These are phyloP conservation scores for Andrena bucephala DNA, from an alignment of 2,888 invertebrate species.

Conservation along the genomic window DNA sequence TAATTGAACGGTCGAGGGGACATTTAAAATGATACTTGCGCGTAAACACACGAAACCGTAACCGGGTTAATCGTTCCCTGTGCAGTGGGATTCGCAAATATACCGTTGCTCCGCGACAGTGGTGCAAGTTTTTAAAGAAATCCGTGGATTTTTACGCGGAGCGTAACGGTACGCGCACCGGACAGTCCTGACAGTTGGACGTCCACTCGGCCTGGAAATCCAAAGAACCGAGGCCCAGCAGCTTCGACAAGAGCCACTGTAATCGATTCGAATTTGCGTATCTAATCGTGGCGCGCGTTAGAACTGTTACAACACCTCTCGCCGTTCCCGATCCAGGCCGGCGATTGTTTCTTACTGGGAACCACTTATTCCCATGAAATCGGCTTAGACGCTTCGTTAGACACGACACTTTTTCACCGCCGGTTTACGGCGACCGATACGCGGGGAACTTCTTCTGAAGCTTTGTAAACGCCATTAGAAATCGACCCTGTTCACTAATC, in stretches of 20 bases:
- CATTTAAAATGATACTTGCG: not conserved
- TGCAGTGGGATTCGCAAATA: slow-evolving; percentile 11
- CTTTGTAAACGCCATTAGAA: slow-evolving; percentile 21
- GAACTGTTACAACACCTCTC: not conserved
- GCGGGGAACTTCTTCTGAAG: not conserved
- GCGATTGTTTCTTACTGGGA: slow-evolving; percentile 18
- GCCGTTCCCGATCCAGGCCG: slow-evolving; percentile 8
- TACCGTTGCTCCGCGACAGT: slow-evolving; percentile 26
- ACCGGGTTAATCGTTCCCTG: slow-evolving; percentile 49
- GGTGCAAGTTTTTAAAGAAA: slow-evolving; percentile 34
- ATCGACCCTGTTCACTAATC: slow-evolving; percentile 9
- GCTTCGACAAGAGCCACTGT: not conserved
- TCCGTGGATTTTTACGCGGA: not conserved
- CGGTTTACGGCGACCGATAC: not conserved
- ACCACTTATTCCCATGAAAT: slow-evolving; percentile 38
- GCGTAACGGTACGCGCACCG: slow-evolving; percentile 37
- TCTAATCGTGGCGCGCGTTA: slow-evolving; percentile 15
- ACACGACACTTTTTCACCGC: slow-evolving; percentile 17
- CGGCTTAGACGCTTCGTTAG: slow-evolving; percentile 40
- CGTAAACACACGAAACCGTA: slow-evolving; percentile 16
- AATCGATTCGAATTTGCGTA: slow-evolving; percentile 24
- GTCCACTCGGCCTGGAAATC: not conserved
- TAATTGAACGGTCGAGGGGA: not conserved
- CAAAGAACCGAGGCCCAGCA: not conserved
- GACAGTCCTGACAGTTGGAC: not conserved